phyloP scores from a whole-genome alignment of 2,888 invertebrate species.

The Pharmacophagus antenor region DNA sequence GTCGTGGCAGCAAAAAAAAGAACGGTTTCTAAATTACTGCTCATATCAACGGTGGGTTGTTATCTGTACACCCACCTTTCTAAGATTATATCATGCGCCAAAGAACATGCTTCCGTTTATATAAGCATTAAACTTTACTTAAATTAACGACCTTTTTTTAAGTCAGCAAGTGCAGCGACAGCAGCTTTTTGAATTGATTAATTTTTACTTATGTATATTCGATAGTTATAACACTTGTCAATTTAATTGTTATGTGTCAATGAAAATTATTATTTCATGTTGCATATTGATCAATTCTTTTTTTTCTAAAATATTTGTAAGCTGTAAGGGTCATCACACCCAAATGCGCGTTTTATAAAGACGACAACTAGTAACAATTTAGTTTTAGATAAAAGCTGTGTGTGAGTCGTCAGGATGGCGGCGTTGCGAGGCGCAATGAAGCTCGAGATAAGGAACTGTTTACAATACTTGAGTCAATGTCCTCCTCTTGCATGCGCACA shows the following conservation, averaged over 20 bases:
- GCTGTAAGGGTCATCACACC: slow-evolving; percentile 18
- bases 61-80: slow-evolving; percentile 61
- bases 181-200: neutral
- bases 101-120: slow-evolving; percentile 57
- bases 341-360: slow-evolving; percentile 26
- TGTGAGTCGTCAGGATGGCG: slow-evolving; percentile 52
- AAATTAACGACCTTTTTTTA: slow-evolving; percentile 32
- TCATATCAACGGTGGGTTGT: slow-evolving; percentile 49
- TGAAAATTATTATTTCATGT: neutral
- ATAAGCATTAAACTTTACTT: slow-evolving; percentile 42
- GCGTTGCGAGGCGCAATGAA: slow-evolving; percentile 50
- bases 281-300: too few species aligned
- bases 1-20: slow-evolving; percentile 64
- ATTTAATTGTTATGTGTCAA: too few species aligned
- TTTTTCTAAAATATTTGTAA: slow-evolving; percentile 6
- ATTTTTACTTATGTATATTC: neutral
- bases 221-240: neutral
- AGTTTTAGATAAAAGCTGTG: slow-evolving; percentile 75
- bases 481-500: slow-evolving; percentile 69
- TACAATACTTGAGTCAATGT: slow-evolving; percentile 80
- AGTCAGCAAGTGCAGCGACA: slow-evolving; percentile 18
- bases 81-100: slow-evolving; percentile 58
- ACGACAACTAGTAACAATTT: slow-evolving; percentile 48
- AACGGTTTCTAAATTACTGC: slow-evolving; percentile 74
- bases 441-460: slow-evolving; percentile 79